A percentile compares a stretch with the other conserved stretches of the same genome.
Evolutionary conservation across 1,140 invertebrate genomes (phyloP).

Genomic region (Diabrotica undecimpunctata): DNA sequence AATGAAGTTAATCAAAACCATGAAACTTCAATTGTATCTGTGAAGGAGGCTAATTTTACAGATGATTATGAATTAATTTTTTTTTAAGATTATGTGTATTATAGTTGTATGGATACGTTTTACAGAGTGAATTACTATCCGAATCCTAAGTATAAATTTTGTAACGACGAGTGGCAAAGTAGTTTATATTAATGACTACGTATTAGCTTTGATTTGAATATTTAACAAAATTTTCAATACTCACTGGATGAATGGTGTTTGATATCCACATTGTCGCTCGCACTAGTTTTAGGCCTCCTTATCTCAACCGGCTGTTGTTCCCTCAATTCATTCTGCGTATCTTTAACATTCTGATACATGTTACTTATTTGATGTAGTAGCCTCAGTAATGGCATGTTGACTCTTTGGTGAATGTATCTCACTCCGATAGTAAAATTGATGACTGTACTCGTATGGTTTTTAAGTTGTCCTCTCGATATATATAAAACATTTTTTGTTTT

Average conservation of each 20-base stretch:
- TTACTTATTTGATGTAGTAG: slow-evolving; percentile 94
- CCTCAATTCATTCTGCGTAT: slow-evolving; percentile 85
- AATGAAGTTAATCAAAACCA: no score
- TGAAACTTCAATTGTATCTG: no score
- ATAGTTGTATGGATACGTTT: no score
- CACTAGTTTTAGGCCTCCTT: slow-evolving; percentile 41
- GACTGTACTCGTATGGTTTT: slow-evolving; percentile 84
- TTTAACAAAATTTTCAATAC: slow-evolving; percentile 19
- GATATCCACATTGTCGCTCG: slow-evolving; percentile 41
- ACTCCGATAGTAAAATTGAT: slow-evolving; percentile 81
- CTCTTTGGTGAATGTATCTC: slow-evolving; percentile 84
- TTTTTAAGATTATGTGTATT: no score
- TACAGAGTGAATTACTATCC: no score
- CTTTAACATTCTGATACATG: slow-evolving; percentile 96
- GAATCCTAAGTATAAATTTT: no score
- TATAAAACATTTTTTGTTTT: slow-evolving; percentile 78
- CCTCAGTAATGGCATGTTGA: slow-evolving; percentile 91
- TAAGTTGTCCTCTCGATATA: slow-evolving; percentile 80
- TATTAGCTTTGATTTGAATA: not conserved
- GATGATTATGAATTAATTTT: no score
- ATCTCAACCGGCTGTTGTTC: slow-evolving; percentile 56
- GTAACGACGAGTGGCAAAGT: no score
- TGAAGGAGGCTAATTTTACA: no score
- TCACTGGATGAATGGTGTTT: slow-evolving; percentile 40
- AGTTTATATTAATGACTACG: no score